Conservation (phyloP, 2,888 invertebrate genomes). For the Elysia crispata region DNA sequence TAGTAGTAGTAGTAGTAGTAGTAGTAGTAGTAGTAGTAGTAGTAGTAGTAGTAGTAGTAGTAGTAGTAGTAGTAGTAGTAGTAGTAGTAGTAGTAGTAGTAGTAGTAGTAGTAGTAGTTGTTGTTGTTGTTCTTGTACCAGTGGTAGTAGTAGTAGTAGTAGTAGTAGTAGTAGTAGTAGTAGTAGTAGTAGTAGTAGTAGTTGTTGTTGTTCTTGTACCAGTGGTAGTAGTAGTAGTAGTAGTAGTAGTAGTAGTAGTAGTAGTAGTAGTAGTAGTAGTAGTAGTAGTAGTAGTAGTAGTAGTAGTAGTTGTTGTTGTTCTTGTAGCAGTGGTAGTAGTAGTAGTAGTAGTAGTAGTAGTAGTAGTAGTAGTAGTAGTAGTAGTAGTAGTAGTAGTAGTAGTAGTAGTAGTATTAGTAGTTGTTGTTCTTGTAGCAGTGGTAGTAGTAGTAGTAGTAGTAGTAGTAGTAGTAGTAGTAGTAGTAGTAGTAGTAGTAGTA, state of each 20-base stretch:
- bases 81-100: slow-evolving; percentile 31
- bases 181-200: slow-evolving; percentile 16
- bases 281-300: slow-evolving; percentile 16
- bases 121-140: slow-evolving; percentile 5
- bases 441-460: slow-evolving; percentile 31
- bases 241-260: slow-evolving; percentile 17
- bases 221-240: too few relatives aligned
- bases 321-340: not conserved
- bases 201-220: too few relatives aligned
- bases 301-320: slow-evolving; percentile 20
- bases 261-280: slow-evolving; percentile 25
- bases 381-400: slow-evolving; percentile 28
- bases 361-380: slow-evolving; percentile 34
- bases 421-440: slow-evolving; percentile 27
- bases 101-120: slow-evolving; percentile 29
- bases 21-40: slow-evolving; percentile 6
- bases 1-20: slow-evolving; percentile 4
- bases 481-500: slow-evolving; percentile 29
- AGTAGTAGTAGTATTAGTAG: too few relatives aligned
- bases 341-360: not conserved
- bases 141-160: too few relatives aligned
- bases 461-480: slow-evolving; percentile 33
- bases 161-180: not conserved
- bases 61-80: slow-evolving; percentile 24
- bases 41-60: slow-evolving; percentile 18